Percentiles rank a stretch among this genome's conserved stretches.
phyloP scores from a whole-genome alignment of 2,888 invertebrate genomes.

The Brachylomia viminalis region DNA sequence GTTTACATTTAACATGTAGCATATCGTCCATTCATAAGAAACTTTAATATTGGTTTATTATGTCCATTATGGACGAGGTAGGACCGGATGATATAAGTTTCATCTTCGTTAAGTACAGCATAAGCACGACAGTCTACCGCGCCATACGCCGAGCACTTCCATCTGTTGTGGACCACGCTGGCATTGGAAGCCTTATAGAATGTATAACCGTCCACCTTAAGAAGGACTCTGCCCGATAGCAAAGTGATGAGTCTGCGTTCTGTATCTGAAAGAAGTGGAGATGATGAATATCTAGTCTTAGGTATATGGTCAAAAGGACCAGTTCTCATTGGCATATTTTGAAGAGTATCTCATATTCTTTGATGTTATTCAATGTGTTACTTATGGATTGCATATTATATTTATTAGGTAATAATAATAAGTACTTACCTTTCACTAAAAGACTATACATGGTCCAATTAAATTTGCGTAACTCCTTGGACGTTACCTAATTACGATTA shows the following conservation, averaged over 20 bases:
- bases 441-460: not conserved
- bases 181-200: conserved; percentile 61
- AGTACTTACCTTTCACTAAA: not conserved
- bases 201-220: conserved; percentile 69
- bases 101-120: conserved; percentile 47
- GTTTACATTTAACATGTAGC: conserved; percentile 20
- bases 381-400: not conserved
- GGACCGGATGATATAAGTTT: conserved; percentile 35
- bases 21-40: conserved; percentile 31
- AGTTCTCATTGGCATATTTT: not conserved
- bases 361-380: not conserved
- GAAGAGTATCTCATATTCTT: not conserved
- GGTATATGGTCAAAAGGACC: not conserved
- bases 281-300: not conserved
- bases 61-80: conserved; percentile 53
- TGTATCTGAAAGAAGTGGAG: conserved; percentile 6
- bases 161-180: conserved; percentile 31
- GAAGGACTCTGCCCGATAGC: conserved; percentile 61
- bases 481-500: not conserved
- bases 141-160: conserved; percentile 59
- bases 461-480: not conserved
- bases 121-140: conserved; percentile 51
- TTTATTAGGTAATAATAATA: not conserved
- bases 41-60: conserved; percentile 36
- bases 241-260: conserved; percentile 58